Conservation (phyloP, 2,888 invertebrate species). For the Stegophylla sp. region DNA sequence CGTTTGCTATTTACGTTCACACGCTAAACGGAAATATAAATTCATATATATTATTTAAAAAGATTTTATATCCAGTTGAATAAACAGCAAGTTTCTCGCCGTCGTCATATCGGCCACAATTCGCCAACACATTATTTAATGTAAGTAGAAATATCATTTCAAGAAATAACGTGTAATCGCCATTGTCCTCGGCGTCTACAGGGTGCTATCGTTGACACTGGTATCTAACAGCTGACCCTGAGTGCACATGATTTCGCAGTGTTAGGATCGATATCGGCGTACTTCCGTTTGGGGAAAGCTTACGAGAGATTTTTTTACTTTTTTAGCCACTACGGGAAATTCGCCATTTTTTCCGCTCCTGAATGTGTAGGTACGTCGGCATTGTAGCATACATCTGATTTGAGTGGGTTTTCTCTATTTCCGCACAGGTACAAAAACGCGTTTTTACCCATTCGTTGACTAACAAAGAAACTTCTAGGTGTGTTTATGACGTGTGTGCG, state of each 20-base stretch:
- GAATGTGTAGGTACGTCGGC: neutral
- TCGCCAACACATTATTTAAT: neutral
- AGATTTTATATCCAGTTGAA: too few species aligned
- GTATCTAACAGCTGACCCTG: neutral
- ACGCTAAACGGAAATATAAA: too few species aligned
- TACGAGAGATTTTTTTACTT: neutral
- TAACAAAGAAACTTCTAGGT: neutral
- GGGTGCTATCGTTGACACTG: neutral
- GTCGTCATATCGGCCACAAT: neutral
- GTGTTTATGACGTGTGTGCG: neutral
- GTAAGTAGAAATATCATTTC: neutral
- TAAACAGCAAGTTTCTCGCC: neutral
- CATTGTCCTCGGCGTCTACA: neutral
- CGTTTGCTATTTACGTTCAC: neutral
- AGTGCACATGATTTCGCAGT: neutral
- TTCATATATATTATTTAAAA: too few species aligned
- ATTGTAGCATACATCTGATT: neutral
- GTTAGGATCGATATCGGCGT: neutral
- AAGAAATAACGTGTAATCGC: neutral
- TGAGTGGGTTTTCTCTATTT: neutral
- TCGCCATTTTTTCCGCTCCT: neutral
- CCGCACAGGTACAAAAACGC: neutral
- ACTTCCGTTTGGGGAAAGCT: neutral
- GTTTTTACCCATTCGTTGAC: neutral
- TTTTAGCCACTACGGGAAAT: neutral